These are phyloP conservation scores for Antheraea assamensis DNA, from an alignment of 2,888 invertebrate genomes.

Conservation along the genomic window DNA sequence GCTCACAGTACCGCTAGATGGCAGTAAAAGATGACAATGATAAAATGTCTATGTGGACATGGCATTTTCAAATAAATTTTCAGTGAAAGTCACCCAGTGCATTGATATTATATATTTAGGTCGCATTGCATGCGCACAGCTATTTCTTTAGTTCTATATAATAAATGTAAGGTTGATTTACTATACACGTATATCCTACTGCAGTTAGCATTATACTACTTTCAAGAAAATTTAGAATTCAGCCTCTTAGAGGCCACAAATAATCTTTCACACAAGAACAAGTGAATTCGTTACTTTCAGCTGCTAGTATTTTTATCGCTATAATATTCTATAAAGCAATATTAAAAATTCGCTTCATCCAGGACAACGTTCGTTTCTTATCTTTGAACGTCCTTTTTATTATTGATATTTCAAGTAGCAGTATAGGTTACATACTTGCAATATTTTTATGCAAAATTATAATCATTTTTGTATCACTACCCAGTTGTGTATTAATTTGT, in stretches of 20 bases:
- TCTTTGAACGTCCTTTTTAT: background rate
- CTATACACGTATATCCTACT: background rate
- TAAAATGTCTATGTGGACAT: background rate
- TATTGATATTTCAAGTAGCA: background rate
- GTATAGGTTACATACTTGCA: background rate
- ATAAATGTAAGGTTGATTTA: background rate
- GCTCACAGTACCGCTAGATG: slow-evolving; percentile 14
- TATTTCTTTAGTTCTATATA: background rate
- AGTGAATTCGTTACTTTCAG: background rate
- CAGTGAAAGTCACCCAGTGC: background rate
- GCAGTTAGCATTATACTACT: background rate
- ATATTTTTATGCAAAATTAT: background rate
- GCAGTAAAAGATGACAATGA: slow-evolving; percentile 10
- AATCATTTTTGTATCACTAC: background rate
- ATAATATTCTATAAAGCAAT: background rate
- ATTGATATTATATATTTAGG: background rate
- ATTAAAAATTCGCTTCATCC: background rate
- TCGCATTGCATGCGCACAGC: slow-evolving; percentile 12
- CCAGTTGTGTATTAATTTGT: background rate
- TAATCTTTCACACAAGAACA: background rate
- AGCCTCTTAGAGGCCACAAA: background rate
- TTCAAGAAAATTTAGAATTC: background rate
- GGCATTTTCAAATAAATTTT: background rate
- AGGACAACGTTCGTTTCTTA: background rate
- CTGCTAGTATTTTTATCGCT: background rate